Evolutionary conservation across 2,888 invertebrate genomes (phyloP), one percentile per base, ranked within the genome.

Genomic region (Drosophila sordidula): DNA sequence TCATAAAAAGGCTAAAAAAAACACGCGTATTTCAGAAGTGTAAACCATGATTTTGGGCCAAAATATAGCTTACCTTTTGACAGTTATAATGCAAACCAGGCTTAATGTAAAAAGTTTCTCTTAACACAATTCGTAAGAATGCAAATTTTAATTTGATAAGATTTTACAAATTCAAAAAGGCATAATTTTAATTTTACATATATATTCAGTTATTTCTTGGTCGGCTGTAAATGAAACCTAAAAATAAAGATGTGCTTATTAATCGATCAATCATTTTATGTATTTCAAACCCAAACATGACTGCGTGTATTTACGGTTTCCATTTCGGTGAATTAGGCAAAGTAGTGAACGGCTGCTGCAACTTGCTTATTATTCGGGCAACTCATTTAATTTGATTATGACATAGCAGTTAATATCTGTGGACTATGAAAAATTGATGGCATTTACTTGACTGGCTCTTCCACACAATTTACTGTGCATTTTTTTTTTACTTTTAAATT

Each of bases 301-400:
- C 68, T 58, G 41, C 12, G 25, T n/a, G 32, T 9, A 47, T 45
- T 49, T 51, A 14, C 41, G 14, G 6, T 45, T 26, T 12, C 12
- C 29, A 34, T 16, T 39, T 39, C 12, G 8, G 12, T 11, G 9
- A 11, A 4, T 18, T 18, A 36, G 8, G 11, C 36, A 25, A 45
- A 14, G 9, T 38, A 8, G 42, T 12, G 14, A 45, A 25, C 38
- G 55, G 39, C 58, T 61, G 68, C 38, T 38, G 5, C 29, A 16
- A 14, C 68, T 46, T 42, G 18, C 45, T 49, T 49, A 39, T 50
- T 64, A 49, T 67, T 71, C 38, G 63, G 70, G 54, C 54, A 78
- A 71, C 56, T 77, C 74, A 73, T 75, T 70, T 83, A 65, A 75
- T 83, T 80, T 83, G 75, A 80, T 88, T 86, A 82, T 88, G 77